Base-by-base conservation (phyloP, 2,113 vertebrate species). In the Corynorhinus townsendii region DNA sequence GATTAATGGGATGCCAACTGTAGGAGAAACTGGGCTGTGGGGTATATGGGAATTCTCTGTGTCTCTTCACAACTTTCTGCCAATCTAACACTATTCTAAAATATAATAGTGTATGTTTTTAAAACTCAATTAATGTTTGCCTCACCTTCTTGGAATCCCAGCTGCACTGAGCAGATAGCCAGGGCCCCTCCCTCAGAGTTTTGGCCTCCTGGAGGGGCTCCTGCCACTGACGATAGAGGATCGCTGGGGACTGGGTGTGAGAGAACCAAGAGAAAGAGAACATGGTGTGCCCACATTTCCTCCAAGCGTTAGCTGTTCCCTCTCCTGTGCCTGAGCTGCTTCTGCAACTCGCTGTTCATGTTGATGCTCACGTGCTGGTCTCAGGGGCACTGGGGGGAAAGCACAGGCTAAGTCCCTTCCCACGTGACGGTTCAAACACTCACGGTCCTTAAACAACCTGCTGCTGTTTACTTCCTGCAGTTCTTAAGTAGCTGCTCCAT, bases 371-470 rank as follows among this genome's bases (percentile, higher is more conserved):
- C 14, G 14, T 35, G 11, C 45, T 9, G 45, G 1, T 11, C 85
- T 22, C 15, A 0, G 43, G 1, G 0, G 52, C 0, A 4, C 12
- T 5, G 24, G 49, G 35, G 49, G 26, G 59, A 49, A 49, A 54
- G 28, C 64, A 28, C 5, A 0, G 20, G 28, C 26, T 20, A 26
- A 15, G n/a, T 45, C 3, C 0, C 30, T 19, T 64, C 11, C 33
- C 2, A 1, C 17, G 28, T n/a, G 38, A 38, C 2, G 24, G 16
- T 5, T n/a, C 11, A 72, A 24, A 40, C 68, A 66, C 59, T 45
- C 28, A 3, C 38, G 62, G 89, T 62, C 35, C 28, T 35, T 30
- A 59, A 5, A 5, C 8, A 45, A 26, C 52, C 30, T 79, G 24
- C 26, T n/a, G 45, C n/a, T n/a, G 0, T 17, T 76, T 52, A 8